Evolutionary conservation across 2,113 vertebrate species (phyloP).

Genomic region (Arenaria interpres): DNA sequence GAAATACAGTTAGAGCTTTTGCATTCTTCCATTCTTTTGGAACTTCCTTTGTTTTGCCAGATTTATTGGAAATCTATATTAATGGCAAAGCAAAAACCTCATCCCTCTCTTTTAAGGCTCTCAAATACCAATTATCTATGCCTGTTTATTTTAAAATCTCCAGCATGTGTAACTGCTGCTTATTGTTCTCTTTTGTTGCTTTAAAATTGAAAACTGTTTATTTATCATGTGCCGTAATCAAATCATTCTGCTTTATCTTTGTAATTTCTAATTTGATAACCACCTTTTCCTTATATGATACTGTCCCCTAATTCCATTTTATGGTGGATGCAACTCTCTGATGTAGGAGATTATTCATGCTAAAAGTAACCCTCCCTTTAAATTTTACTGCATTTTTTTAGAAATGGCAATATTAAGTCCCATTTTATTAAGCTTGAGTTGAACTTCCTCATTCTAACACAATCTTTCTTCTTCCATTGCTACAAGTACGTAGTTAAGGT

Average conservation of each 20-base stretch:
- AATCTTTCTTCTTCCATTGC: neutral
- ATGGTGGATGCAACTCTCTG: neutral
- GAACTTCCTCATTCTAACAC: neutral
- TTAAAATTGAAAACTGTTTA: neutral
- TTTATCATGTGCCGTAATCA: neutral
- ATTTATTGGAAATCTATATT: slow-evolving; percentile 47
- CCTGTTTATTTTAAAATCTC: slow-evolving; percentile 19
- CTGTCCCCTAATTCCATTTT: neutral
- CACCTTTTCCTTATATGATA: neutral
- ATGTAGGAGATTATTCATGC: neutral
- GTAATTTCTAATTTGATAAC: neutral
- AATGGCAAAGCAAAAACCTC: neutral
- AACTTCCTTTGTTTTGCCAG: slow-evolving; percentile 30
- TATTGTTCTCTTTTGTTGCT: neutral
- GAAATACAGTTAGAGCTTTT: slow-evolving; percentile 6
- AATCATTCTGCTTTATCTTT: neutral
- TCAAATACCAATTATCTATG: neutral
- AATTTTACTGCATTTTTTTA: neutral
- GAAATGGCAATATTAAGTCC: neutral
- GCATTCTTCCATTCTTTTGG: slow-evolving; percentile 23
- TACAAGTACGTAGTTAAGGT: neutral
- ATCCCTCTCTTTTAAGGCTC: neutral
- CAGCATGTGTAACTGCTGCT: neutral
- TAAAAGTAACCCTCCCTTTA: neutral
- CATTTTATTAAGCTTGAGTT: neutral